Base-by-base conservation (phyloP, 2,113 vertebrate genomes). In the Myiozetetes cayanensis region DNA sequence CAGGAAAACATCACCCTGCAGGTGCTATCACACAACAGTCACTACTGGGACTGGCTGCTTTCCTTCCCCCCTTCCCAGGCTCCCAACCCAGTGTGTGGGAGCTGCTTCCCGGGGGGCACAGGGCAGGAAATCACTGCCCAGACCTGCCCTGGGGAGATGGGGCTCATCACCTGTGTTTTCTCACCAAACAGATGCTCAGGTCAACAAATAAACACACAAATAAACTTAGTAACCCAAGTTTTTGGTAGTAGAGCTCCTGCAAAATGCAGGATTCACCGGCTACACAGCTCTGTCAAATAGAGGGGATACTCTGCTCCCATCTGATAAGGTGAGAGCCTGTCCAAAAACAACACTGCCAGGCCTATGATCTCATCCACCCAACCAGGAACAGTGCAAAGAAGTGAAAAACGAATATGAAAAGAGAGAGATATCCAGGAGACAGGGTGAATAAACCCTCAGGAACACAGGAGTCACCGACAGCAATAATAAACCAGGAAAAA, bases 331-430 rank as follows among this genome's bases (percentile, higher is more conserved):
- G 35, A 55, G 65, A 89, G 39, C 3, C 41, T 6, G 33, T 85
- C 96, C 94, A 94, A 94, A 88, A 88, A 9, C 92, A 97, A 90
- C 91, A 90, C 50, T 79, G 68, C 68, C 90, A 76, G 89, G 70
- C 72, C 90, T 62, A 11, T 74, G 85, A 86, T 19, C 78, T 96
- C 85, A 91, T 72, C 67, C 31, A 67, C 41, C 62, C 63, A 28
- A 25, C 43, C 71, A 86, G 89, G 30, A 80, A 61, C 46, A 8
- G 82, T 9, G 65, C 61, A 81, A 55, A 89, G 85, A 44, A 37
- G 49, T 67, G 72, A 90, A 82, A 94, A 88, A 81, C 37, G 23
- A 63, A 84, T 30, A 59, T 25, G 65, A 23, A 59, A 56, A 91
- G 56, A 58, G 37, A 41, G 24, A 81, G 14, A n/a, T 1, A 85